These are phyloP conservation scores for Urocyon cinereoargenteus DNA, from an alignment of 2,797 vertebrate genomes.

Conservation along the genomic window DNA sequence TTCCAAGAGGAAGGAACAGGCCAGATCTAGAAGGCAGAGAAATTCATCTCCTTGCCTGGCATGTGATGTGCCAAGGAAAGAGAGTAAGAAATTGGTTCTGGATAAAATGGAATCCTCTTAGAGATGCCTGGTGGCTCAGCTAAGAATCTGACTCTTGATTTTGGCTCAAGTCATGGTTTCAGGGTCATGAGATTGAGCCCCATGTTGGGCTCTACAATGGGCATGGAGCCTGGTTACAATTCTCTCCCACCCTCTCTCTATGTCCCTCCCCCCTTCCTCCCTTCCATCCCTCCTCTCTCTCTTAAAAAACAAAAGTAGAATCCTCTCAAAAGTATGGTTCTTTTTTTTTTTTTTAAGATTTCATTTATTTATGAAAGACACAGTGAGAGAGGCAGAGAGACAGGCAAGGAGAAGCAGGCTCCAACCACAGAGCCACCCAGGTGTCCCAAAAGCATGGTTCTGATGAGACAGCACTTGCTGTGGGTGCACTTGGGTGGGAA, in stretches of 20 bases:
- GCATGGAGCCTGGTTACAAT: neutral
- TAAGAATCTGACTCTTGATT: neutral
- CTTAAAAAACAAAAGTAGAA: neutral
- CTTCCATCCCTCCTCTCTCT: neutral
- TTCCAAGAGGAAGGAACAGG: neutral
- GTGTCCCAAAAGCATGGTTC: neutral
- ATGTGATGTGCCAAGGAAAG: neutral
- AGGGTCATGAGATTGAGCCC: neutral
- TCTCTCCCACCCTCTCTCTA: neutral
- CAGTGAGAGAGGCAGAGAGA: no score
- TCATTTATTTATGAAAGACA: no score
- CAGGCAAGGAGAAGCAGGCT: no score
- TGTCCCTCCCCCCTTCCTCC: neutral
- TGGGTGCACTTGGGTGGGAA: neutral
- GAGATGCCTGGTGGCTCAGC: neutral
- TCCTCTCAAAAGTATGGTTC: neutral
- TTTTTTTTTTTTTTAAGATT: no score
- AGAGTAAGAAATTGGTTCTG: neutral
- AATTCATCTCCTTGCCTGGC: neutral
- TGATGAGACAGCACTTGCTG: neutral
- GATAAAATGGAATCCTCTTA: neutral
- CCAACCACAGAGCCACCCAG: no score
- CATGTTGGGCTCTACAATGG: no score
- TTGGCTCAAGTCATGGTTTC: neutral
- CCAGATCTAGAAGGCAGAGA: neutral